Conservation (phyloP, 2,113 vertebrate genomes). For the Lipotes vexillifer region DNA sequence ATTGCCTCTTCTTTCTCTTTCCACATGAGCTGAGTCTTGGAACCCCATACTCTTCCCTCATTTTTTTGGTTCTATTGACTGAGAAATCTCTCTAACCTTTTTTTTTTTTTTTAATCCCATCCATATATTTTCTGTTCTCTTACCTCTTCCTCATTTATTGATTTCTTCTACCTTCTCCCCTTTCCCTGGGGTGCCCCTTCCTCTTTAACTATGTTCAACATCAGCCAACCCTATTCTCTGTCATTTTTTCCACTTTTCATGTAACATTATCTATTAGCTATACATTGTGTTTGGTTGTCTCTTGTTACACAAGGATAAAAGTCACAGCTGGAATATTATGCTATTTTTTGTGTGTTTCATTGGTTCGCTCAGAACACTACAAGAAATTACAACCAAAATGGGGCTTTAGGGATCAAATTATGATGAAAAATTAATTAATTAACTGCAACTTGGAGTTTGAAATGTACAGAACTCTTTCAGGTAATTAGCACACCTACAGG, state of each 20-base stretch:
- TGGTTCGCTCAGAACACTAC: slow-evolving; percentile 20
- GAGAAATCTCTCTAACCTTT: background rate
- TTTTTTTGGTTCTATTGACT: background rate
- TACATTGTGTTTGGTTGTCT: background rate
- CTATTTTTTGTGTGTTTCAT: slow-evolving; percentile 1
- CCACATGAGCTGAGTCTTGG: background rate
- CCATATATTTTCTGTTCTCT: background rate
- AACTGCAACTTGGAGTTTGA: slow-evolving; percentile 50
- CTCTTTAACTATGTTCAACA: background rate
- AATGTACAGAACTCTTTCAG: slow-evolving; percentile 55
- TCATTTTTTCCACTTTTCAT: background rate
- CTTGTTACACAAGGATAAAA: slow-evolving; percentile 1
- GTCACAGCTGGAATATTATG: slow-evolving; percentile 35
- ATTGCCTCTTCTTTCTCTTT: background rate
- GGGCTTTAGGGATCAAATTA: slow-evolving; percentile 52
- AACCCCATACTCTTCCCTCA: background rate
- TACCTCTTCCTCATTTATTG: background rate
- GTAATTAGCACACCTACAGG: slow-evolving; percentile 39
- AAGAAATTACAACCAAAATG: slow-evolving; percentile 49
- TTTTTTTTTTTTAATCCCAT: background rate
- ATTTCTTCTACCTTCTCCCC: background rate
- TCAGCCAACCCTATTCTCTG: background rate
- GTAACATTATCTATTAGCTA: background rate
- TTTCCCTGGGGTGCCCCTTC: background rate
- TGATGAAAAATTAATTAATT: slow-evolving; percentile 65